These are phyloP conservation scores for Trinectes maculatus DNA, from an alignment of 2,113 vertebrate genomes.

Conservation along the genomic window DNA sequence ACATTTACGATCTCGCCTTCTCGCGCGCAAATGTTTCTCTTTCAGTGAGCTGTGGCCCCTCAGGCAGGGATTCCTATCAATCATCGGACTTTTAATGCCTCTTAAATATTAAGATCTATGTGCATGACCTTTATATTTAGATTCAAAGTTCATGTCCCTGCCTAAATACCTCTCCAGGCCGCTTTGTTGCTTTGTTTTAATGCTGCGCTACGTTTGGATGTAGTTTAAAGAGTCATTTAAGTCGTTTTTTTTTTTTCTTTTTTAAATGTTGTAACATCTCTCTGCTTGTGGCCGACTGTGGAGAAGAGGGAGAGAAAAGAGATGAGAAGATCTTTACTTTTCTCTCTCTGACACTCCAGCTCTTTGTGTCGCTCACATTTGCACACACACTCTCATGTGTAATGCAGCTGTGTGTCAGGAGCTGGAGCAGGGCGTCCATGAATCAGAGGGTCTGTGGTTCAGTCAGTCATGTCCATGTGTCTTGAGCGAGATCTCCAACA, in stretches of 20 bases:
- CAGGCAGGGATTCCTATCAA: conserved; percentile 56
- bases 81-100: conserved; percentile 74
- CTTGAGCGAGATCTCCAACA: too few relatives aligned
- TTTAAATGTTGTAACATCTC: background rate
- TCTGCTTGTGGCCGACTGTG: background rate
- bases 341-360: too few relatives aligned
- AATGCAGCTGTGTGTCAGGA: too few relatives aligned
- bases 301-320: conserved; percentile 9
- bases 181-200: conserved; percentile 29
- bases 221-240: conserved; percentile 9
- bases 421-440: too few relatives aligned
- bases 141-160: conserved; percentile 42
- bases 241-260: background rate
- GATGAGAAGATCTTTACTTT: too few relatives aligned
- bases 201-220: conserved; percentile 14
- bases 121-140: conserved; percentile 70
- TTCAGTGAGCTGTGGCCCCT: conserved; percentile 48
- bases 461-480: too few relatives aligned
- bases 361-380: too few relatives aligned
- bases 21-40: conserved; percentile 61
- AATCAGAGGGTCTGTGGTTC: too few relatives aligned
- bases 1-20: conserved; percentile 45
- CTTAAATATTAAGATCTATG: conserved; percentile 74
- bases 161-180: conserved; percentile 30
- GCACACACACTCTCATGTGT: too few relatives aligned